Percentiles rank a stretch among this genome's conserved stretches.
phyloP scores from a whole-genome alignment of 2,888 invertebrate genomes.

The Argyresthia albistria region DNA sequence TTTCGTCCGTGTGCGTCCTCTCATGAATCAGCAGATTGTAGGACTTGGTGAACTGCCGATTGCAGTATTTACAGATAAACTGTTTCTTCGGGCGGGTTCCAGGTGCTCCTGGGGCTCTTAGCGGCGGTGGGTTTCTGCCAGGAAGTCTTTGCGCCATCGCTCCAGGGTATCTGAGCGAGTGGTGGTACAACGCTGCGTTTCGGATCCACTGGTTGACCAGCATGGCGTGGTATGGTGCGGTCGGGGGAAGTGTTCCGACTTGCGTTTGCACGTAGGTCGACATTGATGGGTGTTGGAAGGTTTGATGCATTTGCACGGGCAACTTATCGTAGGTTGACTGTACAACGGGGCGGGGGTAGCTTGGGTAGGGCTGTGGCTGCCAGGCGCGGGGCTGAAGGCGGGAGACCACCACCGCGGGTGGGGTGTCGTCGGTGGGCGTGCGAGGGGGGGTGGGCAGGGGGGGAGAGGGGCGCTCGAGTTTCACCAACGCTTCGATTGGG shows the following conservation, averaged over 20 bases:
- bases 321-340: conserved; percentile 53
- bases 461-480: conserved; percentile 73
- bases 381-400: conserved; percentile 45
- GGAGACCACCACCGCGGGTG: conserved; percentile 58
- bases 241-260: conserved; percentile 56
- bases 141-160: conserved; percentile 64
- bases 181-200: conserved; percentile 79
- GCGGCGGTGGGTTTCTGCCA: conserved; percentile 65
- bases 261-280: conserved; percentile 60
- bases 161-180: conserved; percentile 60
- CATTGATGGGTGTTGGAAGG: conserved; percentile 49
- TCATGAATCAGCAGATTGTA: conserved; percentile 98
- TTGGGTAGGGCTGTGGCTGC: conserved; percentile 45
- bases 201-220: conserved; percentile 83
- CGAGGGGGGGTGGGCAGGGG: conserved; percentile 81
- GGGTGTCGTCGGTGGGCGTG: conserved; percentile 78
- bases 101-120: conserved; percentile 69
- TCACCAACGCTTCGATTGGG: conserved; percentile 70
- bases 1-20: conserved; percentile 96
- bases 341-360: conserved; percentile 47
- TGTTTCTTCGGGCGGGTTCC: conserved; percentile 82
- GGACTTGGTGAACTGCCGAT: conserved; percentile 97
- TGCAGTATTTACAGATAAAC: conserved; percentile 98
- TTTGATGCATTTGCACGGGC: conserved; percentile 23
- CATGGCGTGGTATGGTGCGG: conserved; percentile 71